These are phyloP conservation scores for Nycticebus coucang DNA, from an alignment of 2,113 vertebrate species.

Conservation along the genomic window DNA sequence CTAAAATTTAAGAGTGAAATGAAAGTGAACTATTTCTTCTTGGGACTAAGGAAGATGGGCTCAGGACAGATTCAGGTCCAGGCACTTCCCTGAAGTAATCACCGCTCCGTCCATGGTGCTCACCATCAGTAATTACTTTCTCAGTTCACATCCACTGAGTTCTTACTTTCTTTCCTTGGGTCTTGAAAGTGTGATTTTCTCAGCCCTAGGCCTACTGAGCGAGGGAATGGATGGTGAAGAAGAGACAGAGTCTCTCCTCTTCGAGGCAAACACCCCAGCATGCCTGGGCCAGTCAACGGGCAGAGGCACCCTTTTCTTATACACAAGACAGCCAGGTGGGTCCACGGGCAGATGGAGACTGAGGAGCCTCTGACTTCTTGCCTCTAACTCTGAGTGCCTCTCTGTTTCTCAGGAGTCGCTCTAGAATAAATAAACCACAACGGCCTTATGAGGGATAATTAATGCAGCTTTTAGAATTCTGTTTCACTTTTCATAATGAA, in stretches of 20 bases:
- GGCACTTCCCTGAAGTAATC: no score
- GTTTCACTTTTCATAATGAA: not conserved
- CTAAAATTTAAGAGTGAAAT: not conserved
- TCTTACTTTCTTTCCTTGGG: not conserved
- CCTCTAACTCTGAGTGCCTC: not conserved
- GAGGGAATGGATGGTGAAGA: not conserved
- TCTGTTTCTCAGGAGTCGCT: not conserved
- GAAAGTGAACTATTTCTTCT: not conserved
- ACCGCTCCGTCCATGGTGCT: no score
- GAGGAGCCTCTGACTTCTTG: not conserved
- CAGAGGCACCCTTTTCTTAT: not conserved
- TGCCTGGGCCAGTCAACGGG: no score
- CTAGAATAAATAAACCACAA: not conserved
- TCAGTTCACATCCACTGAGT: not conserved
- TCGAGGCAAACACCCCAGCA: not conserved
- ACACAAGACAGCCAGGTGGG: not conserved
- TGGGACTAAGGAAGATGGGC: not conserved
- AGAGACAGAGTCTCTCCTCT: not conserved
- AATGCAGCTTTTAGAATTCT: not conserved
- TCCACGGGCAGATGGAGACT: not conserved
- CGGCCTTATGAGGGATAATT: not conserved
- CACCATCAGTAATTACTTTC: not conserved
- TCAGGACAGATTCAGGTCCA: not conserved
- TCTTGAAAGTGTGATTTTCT: not conserved
- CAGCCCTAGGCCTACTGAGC: not conserved